These are phyloP conservation scores for Toxotes lorentzi DNA, from an alignment of 2,797 vertebrate species.

Conservation along the genomic window DNA sequence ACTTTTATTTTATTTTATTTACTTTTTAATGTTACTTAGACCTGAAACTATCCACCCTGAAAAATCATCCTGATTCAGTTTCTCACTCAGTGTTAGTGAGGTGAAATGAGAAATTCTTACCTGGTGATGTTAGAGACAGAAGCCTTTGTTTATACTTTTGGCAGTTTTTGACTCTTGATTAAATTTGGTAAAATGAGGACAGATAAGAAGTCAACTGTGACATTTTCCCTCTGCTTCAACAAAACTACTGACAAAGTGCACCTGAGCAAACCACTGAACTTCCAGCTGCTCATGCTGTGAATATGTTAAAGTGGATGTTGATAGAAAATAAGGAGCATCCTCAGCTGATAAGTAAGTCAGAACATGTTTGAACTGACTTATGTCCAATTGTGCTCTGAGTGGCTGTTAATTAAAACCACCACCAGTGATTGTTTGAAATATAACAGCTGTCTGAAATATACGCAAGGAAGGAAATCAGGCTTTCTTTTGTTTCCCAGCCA, in stretches of 20 bases:
- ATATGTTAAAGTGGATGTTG: background rate
- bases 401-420: conserved; percentile 42
- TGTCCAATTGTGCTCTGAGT: background rate
- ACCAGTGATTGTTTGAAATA: conserved; percentile 26
- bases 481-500: conserved; percentile 54
- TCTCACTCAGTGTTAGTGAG: background rate
- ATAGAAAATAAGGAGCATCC: background rate
- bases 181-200: background rate
- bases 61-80: background rate
- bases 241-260: background rate
- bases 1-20: no score
- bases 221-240: background rate
- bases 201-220: background rate
- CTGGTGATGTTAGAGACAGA: background rate
- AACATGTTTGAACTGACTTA: background rate
- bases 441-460: conserved; percentile 50
- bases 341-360: background rate
- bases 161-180: background rate
- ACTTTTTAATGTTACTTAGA: no score
- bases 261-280: background rate
- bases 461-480: conserved; percentile 26
- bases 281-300: background rate
- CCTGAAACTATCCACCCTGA: background rate
- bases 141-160: background rate
- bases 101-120: background rate